A percentile compares a stretch with the other conserved stretches of the same genome.
Evolutionary conservation across 2,113 vertebrate genomes (phyloP).

Genomic region (Callopanchax toddi): DNA sequence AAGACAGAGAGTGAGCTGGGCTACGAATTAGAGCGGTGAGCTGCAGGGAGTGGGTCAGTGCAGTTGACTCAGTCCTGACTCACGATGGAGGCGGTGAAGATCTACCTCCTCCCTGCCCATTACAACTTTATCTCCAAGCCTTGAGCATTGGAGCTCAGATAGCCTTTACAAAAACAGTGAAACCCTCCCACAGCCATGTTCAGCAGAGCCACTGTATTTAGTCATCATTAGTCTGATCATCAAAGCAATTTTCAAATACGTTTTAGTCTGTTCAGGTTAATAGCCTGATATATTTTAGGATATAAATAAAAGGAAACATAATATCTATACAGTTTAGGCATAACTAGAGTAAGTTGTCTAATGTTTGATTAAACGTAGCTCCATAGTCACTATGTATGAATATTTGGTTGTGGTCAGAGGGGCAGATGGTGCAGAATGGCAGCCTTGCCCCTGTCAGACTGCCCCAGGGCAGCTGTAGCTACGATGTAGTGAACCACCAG

Average conservation of each 20-base stretch:
- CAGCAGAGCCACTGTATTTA: slow-evolving; percentile 12
- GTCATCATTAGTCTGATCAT: slow-evolving; percentile 4
- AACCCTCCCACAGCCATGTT: slow-evolving; percentile 44
- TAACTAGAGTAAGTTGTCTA: too few relatives aligned
- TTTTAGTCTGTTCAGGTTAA: neutral
- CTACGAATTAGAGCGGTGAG: slow-evolving; percentile 51
- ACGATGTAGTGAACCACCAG: too few relatives aligned
- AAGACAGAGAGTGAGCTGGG: slow-evolving; percentile 30
- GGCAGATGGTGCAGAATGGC: too few relatives aligned
- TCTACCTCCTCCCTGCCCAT: slow-evolving; percentile 71
- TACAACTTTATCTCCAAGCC: slow-evolving; percentile 63
- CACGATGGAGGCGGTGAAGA: slow-evolving; percentile 70
- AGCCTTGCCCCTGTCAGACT: too few relatives aligned
- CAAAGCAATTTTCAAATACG: neutral
- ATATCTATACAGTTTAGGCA: too few relatives aligned
- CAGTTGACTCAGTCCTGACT: slow-evolving; percentile 74
- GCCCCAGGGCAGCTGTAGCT: too few relatives aligned
- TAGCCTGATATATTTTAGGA: too few relatives aligned
- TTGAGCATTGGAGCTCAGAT: slow-evolving; percentile 45
- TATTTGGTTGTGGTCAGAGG: too few relatives aligned
- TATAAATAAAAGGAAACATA: too few relatives aligned
- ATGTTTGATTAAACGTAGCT: too few relatives aligned
- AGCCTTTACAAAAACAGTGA: slow-evolving; percentile 36
- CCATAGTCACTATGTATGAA: too few relatives aligned
- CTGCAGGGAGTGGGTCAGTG: slow-evolving; percentile 74